Evolutionary conservation across 2,113 vertebrate genomes (phyloP).

Genomic region (Bos indicus): DNA sequence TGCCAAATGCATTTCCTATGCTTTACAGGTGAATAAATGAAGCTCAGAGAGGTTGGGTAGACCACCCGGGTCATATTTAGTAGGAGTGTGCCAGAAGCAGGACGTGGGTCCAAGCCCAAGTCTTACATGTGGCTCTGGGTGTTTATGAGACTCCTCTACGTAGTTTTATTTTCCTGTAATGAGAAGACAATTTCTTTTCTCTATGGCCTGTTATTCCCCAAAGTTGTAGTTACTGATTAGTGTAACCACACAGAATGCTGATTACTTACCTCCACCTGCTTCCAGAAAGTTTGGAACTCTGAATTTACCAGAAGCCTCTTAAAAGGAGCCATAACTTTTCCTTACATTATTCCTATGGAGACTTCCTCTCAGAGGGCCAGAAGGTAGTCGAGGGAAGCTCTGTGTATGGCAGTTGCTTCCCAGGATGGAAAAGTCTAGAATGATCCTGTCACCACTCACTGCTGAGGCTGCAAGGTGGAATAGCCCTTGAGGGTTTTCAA

Average conservation of each 20-base stretch:
- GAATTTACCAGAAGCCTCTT: neutral
- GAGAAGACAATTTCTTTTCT: neutral
- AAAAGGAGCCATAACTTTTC: neutral
- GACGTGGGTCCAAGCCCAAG: neutral
- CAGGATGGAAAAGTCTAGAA: neutral
- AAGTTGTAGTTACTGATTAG: neutral
- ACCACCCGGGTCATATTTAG: fast-evolving
- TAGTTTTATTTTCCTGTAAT: neutral
- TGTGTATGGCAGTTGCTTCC: neutral
- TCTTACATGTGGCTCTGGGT: fast-evolving
- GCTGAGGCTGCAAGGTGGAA: neutral
- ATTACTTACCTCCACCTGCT: neutral
- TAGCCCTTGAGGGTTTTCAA: neutral
- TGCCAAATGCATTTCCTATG: neutral
- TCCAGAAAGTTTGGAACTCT: neutral
- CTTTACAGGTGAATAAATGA: neutral
- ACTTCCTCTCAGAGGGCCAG: neutral
- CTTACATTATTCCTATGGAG: neutral
- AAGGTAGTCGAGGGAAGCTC: neutral
- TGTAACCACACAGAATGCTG: neutral
- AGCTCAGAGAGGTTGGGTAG: neutral
- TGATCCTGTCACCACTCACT: neutral
- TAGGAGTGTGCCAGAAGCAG: neutral
- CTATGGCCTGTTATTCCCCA: neutral
- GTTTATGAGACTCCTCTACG: neutral